A percentile compares a stretch with the other conserved stretches of the same genome.
Evolutionary conservation across 2,888 invertebrate species (phyloP).

Genomic region (Platycheirus albimanus): DNA sequence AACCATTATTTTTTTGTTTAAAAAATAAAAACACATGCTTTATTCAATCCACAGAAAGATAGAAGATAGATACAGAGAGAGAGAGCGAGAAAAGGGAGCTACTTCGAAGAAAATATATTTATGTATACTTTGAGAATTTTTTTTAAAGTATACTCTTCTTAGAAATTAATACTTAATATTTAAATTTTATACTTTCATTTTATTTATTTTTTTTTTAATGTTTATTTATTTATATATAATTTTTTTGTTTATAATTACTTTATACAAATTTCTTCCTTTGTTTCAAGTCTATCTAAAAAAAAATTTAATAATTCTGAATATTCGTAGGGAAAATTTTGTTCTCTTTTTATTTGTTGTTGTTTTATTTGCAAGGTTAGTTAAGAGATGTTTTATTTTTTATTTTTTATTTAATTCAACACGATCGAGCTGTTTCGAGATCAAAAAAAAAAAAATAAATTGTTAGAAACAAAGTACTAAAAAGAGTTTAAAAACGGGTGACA

Average conservation of each 20-base stretch:
- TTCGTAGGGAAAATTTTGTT: conserved; percentile 24
- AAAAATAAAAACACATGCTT: conserved; percentile 54
- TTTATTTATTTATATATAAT: conserved; percentile 41
- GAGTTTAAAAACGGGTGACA: conserved; percentile 40
- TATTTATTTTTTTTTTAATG: too few relatives aligned
- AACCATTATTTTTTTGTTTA: conserved; percentile 47
- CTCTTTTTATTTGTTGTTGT: too few relatives aligned
- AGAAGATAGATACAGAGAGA: conserved; percentile 5
- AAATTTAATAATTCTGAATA: conserved; percentile 52
- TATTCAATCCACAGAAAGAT: conserved; percentile 31
- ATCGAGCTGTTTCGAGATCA: conserved; percentile 56
- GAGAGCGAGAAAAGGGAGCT: conserved; percentile 25
- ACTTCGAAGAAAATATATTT: conserved; percentile 46
- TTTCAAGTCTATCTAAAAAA: conserved; percentile 71
- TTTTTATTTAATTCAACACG: conserved; percentile 29
- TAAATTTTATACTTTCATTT: conserved; percentile 60
- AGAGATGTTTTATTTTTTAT: too few relatives aligned
- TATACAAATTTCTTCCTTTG: conserved; percentile 63
- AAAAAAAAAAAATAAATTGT: conserved; percentile 41
- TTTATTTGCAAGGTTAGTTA: conserved; percentile 11
- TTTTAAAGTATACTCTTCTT: conserved; percentile 51
- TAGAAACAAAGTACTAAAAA: conserved; percentile 47
- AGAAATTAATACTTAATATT: conserved; percentile 67
- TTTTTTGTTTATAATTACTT: conserved; percentile 59
- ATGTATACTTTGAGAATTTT: conserved; percentile 66